A percentile compares a stretch with the other conserved stretches of the same genome.
These are phyloP conservation scores for Crocidura indochinensis DNA, from an alignment of 2,797 vertebrate species.

Conservation along the genomic window DNA sequence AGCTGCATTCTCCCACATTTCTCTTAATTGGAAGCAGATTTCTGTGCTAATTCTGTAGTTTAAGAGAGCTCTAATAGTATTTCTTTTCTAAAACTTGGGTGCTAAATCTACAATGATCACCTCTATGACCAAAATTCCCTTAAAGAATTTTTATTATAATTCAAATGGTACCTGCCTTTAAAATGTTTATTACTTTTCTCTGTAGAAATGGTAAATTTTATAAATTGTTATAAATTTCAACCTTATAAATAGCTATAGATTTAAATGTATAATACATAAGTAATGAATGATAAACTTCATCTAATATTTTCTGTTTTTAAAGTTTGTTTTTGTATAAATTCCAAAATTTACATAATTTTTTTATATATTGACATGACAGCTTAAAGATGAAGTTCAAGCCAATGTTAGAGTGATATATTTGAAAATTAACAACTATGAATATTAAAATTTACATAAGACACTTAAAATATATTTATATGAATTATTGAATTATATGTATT, in stretches of 20 bases:
- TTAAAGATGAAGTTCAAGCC: conserved; percentile 29
- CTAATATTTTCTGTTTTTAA: conserved; percentile 22
- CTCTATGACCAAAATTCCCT: conserved; percentile 39
- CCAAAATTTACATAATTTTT: not conserved
- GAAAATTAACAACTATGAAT: no score
- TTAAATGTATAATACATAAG: conserved; percentile 18
- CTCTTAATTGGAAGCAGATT: conserved; percentile 81
- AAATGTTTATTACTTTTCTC: conserved; percentile 17
- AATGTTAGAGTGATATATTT: not conserved
- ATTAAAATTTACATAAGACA: no score
- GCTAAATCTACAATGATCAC: conserved; percentile 44
- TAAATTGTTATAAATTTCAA: not conserved
- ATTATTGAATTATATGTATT: no score
- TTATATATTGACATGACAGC: conserved; percentile 30
- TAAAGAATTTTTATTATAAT: conserved; percentile 15
- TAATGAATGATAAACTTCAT: not conserved
- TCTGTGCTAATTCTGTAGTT: conserved; percentile 76
- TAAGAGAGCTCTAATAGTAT: conserved; percentile 63
- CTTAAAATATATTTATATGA: no score
- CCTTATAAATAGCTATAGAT: not conserved
- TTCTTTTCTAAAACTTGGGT: conserved; percentile 69
- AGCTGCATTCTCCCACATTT: conserved; percentile 78
- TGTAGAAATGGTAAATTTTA: not conserved
- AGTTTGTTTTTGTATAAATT: conserved; percentile 10
- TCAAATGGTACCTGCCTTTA: conserved; percentile 28